A percentile compares a stretch with the other conserved stretches of the same genome.
These are phyloP conservation scores for Thereva unica DNA, from an alignment of 2,888 invertebrate genomes.

Conservation along the genomic window DNA sequence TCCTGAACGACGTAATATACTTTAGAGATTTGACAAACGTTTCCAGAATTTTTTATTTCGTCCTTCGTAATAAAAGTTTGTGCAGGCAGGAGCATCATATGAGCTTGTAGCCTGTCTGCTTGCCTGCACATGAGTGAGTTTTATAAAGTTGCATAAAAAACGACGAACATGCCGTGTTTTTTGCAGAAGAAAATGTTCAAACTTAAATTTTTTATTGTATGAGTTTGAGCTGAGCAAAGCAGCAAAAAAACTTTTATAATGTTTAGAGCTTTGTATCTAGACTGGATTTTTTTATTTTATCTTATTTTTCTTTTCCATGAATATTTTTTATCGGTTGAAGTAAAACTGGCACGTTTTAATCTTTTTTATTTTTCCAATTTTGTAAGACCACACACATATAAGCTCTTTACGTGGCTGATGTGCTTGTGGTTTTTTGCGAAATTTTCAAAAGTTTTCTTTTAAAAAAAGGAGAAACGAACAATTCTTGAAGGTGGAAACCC, in stretches of 20 bases:
- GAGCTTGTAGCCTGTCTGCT: conserved; percentile 19
- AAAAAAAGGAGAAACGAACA: too few species aligned
- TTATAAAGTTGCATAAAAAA: conserved; percentile 10
- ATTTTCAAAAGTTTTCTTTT: too few species aligned
- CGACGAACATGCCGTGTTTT: neutral
- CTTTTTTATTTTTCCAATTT: too few species aligned
- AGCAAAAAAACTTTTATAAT: conserved; percentile 13
- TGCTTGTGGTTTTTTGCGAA: too few species aligned
- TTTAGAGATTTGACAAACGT: conserved; percentile 37
- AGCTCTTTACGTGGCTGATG: too few species aligned
- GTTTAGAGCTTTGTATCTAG: too few species aligned
- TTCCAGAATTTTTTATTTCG: conserved; percentile 32
- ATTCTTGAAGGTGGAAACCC: too few species aligned
- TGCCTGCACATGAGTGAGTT: conserved; percentile 21
- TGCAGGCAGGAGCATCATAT: conserved; percentile 12
- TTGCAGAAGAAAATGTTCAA: conserved; percentile 11
- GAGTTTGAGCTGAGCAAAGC: conserved; percentile 9
- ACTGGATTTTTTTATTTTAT: too few species aligned
- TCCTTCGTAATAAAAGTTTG: conserved; percentile 32
- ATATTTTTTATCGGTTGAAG: too few species aligned
- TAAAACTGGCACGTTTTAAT: too few species aligned
- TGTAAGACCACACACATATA: too few species aligned
- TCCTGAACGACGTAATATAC: conserved; percentile 35
- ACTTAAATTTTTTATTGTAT: conserved; percentile 33
- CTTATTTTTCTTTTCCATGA: too few species aligned